phyloP scores from a whole-genome alignment of 2,888 invertebrate species.

The Eristalis intricaria region DNA sequence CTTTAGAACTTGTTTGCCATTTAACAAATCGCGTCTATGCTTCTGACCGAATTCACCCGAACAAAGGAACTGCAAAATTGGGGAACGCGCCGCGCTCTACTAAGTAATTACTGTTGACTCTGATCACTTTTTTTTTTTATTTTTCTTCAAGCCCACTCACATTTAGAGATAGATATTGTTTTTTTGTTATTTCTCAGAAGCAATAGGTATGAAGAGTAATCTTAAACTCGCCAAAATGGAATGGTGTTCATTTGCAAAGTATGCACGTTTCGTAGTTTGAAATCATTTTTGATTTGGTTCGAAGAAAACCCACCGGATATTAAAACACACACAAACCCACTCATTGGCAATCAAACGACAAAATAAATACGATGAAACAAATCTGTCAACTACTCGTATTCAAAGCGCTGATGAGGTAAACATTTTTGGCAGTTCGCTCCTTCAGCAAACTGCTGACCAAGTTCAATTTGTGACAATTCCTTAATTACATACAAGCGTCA shows the following conservation, averaged over 20 bases:
- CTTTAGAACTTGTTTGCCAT: constrained; percentile 27
- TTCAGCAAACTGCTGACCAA: constrained; percentile 11
- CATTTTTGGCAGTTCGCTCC: constrained; percentile 38
- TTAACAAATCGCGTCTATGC: background rate
- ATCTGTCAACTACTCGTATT: constrained; percentile 38
- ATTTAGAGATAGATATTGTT: constrained; percentile 2
- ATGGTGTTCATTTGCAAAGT: constrained; percentile 33
- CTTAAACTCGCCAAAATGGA: constrained; percentile 13
- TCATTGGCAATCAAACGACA: constrained; percentile 26
- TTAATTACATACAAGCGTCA: constrained; percentile 37
- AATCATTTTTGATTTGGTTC: constrained; percentile 53
- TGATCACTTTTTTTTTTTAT: constrained; percentile 20
- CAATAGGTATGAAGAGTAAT: constrained; percentile 18
- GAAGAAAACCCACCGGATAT: constrained; percentile 51
- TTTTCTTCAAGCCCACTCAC: constrained; percentile 28
- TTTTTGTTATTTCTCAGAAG: constrained; percentile 27
- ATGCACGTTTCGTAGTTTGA: constrained; percentile 54
- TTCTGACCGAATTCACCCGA: constrained; percentile 49
- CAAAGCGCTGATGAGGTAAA: constrained; percentile 25
- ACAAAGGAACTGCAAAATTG: constrained; percentile 53
- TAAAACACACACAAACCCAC: constrained; percentile 32
- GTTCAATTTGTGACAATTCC: constrained; percentile 47
- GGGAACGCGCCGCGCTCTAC: constrained; percentile 45
- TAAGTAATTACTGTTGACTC: constrained; percentile 39
- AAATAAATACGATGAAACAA: background rate